A percentile compares a stretch with the other conserved stretches of the same genome.
phyloP scores from a whole-genome alignment of 1,140 invertebrate genomes.

The Lamellibrachia luymesi region DNA sequence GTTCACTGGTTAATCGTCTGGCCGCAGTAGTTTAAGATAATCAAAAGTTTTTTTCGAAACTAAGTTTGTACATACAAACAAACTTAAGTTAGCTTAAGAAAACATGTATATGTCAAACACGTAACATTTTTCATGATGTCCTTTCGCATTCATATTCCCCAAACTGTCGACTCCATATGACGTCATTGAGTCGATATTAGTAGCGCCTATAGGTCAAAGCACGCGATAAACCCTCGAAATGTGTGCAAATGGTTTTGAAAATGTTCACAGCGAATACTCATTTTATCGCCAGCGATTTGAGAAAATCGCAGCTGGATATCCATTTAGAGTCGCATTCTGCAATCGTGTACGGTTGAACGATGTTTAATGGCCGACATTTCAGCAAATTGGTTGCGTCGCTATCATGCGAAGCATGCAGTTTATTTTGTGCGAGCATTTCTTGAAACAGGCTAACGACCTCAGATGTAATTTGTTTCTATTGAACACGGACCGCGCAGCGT shows the following conservation, averaged over 20 bases:
- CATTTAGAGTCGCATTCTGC: not conserved
- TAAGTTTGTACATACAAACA: too few species aligned
- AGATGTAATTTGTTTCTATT: not conserved
- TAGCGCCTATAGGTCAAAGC: not conserved
- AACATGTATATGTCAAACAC: not conserved
- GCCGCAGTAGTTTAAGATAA: too few species aligned
- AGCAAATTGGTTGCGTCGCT: not conserved
- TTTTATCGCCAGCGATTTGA: not conserved
- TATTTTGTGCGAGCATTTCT: not conserved
- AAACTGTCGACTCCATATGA: not conserved
- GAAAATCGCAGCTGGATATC: not conserved
- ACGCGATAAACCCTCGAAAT: not conserved
- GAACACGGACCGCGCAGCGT: not conserved
- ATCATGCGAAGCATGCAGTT: not conserved
- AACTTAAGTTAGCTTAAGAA: not conserved
- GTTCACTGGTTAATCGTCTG: too few species aligned
- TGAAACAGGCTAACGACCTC: not conserved
- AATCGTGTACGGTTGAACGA: not conserved
- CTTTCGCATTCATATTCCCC: not conserved
- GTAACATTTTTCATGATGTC: not conserved
- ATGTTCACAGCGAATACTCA: not conserved
- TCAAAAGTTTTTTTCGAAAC: too few species aligned
- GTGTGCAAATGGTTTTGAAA: not conserved
- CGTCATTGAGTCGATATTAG: not conserved
- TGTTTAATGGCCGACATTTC: not conserved